Evolutionary conservation across 2,888 invertebrate species (phyloP).

Genomic region (Protophormia terraenovae): DNA sequence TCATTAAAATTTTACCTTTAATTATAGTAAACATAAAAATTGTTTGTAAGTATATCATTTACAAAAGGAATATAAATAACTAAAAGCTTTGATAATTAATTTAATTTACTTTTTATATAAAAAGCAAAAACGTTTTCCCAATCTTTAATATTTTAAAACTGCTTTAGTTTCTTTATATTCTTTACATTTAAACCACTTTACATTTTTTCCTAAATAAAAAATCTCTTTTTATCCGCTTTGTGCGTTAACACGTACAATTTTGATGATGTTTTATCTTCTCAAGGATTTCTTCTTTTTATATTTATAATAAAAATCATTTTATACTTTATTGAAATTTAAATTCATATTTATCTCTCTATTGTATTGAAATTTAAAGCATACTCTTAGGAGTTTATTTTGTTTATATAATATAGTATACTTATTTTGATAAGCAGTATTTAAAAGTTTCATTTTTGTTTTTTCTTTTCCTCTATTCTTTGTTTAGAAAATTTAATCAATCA

Average conservation of each 20-base stretch:
- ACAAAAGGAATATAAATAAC: no score
- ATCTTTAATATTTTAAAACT: no score
- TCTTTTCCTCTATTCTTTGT: neutral
- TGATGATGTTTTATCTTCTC: neutral
- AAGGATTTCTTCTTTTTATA: conserved; percentile 1
- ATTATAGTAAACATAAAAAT: no score
- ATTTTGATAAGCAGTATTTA: neutral
- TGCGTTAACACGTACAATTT: conserved; percentile 16
- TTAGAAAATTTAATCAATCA: conserved; percentile 1
- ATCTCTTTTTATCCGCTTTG: neutral
- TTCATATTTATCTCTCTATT: conserved; percentile 14
- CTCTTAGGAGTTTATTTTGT: conserved; percentile 23
- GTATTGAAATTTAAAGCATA: conserved; percentile 22
- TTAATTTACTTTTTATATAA: no score
- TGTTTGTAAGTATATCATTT: no score
- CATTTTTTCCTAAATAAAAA: neutral
- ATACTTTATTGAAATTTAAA: neutral
- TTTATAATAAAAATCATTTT: neutral
- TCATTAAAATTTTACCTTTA: neutral
- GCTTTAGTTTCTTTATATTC: no score
- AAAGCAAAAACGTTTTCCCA: no score
- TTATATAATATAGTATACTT: conserved; percentile 29
- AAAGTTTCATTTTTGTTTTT: neutral
- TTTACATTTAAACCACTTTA: neutral
- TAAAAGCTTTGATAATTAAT: no score